Evolutionary conservation across 1,140 invertebrate species (phyloP).

Genomic region (Trissolcus basalis): DNA sequence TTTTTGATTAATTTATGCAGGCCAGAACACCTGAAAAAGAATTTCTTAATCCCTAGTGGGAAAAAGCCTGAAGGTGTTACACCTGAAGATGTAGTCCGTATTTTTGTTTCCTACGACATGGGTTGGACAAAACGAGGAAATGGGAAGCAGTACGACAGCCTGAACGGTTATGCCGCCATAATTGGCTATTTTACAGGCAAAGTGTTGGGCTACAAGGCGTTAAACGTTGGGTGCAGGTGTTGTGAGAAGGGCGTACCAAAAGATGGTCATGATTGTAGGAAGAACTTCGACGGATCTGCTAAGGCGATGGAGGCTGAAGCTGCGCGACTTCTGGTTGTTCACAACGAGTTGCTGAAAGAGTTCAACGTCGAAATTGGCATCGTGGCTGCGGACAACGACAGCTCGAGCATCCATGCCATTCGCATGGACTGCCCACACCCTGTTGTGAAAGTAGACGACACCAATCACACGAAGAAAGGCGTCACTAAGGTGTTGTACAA

Average conservation of each 20-base stretch:
- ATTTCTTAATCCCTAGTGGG: constrained; percentile 28
- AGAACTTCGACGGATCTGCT: constrained; percentile 44
- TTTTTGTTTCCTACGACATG: no score
- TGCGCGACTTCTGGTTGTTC: constrained; percentile 9
- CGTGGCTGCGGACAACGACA: constrained; percentile 38
- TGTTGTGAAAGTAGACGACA: constrained; percentile 32
- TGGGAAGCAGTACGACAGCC: constrained; percentile 45
- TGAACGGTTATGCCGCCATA: constrained; percentile 36
- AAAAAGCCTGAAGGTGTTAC: no score
- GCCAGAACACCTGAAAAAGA: constrained; percentile 9
- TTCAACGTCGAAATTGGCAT: constrained; percentile 30
- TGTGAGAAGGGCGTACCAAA: constrained; percentile 21
- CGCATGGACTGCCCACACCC: constrained; percentile 15
- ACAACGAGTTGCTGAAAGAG: constrained; percentile 38
- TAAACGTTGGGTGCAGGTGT: constrained; percentile 23
- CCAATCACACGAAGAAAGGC: constrained; percentile 33
- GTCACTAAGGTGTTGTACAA: constrained; percentile 36
- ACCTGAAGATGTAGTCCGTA: no score
- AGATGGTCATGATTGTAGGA: constrained; percentile 27
- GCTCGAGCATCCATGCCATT: constrained; percentile 40
- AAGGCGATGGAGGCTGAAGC: constrained; percentile 52
- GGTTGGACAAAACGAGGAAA: no score
- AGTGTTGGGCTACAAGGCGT: constrained; percentile 20
- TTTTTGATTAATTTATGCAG: no score
- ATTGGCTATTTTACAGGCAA: constrained; percentile 37